Percentiles rank a stretch among this genome's conserved stretches.
phyloP scores from a whole-genome alignment of 2,797 vertebrate species.

The Orientallactaga sibirica region DNA sequence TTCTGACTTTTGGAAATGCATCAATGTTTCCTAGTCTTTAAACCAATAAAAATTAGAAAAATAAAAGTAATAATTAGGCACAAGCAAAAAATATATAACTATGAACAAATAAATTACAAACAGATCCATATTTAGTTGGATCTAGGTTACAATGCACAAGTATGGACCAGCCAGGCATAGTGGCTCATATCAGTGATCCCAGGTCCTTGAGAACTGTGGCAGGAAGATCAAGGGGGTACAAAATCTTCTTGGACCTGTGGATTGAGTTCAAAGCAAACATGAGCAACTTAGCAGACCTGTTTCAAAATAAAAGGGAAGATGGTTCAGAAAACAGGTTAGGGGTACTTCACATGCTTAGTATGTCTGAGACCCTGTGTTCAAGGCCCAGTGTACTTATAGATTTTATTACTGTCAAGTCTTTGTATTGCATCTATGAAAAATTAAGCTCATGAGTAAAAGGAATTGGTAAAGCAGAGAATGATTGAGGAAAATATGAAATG shows the following conservation, averaged over 20 bases:
- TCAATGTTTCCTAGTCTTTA: background rate
- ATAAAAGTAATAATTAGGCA: background rate
- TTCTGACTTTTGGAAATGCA: background rate
- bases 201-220: background rate
- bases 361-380: background rate
- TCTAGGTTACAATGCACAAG: background rate
- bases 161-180: background rate
- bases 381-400: background rate
- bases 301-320: background rate
- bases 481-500: no score
- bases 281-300: background rate
- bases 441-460: no score
- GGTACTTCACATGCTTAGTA: background rate
- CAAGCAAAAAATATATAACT: background rate
- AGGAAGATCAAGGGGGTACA: background rate
- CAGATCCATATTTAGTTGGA: background rate
- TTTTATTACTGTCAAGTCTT: no score
- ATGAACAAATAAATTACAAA: background rate
- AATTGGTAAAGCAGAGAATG: no score
- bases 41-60: background rate
- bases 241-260: background rate
- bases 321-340: background rate
- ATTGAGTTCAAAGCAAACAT: background rate
- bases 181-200: no score
- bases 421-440: background rate